Conservation (phyloP, 2,888 invertebrate species). For the Drosophila neutralis region DNA sequence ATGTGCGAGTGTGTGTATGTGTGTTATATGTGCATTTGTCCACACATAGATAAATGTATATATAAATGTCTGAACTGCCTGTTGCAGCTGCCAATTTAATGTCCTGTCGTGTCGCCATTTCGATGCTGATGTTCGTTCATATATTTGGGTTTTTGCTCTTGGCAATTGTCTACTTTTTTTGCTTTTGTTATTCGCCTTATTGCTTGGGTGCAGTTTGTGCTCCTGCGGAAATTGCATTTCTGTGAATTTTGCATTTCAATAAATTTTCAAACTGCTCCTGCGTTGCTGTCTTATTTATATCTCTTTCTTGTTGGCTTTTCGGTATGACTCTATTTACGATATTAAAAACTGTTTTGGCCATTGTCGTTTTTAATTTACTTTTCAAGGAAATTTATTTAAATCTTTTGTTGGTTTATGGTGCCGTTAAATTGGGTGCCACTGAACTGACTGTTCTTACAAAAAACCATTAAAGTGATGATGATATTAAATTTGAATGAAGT, state of each 20-base stretch:
- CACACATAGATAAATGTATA: slow-evolving; percentile 1
- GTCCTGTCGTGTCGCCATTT: slow-evolving; percentile 40
- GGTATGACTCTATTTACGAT: slow-evolving; percentile 57
- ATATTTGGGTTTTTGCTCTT: slow-evolving; percentile 52
- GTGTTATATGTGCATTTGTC: neutral
- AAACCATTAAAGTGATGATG: slow-evolving; percentile 25
- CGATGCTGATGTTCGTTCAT: slow-evolving; percentile 27
- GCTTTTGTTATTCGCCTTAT: slow-evolving; percentile 43
- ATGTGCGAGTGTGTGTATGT: slow-evolving; percentile 5
- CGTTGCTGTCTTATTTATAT: neutral
- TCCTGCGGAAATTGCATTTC: slow-evolving; percentile 78
- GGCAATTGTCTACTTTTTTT: slow-evolving; percentile 60
- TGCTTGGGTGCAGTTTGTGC: slow-evolving; percentile 49
- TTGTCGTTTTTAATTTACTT: slow-evolving; percentile 27
- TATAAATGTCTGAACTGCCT: slow-evolving; percentile 35
- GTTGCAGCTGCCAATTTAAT: slow-evolving; percentile 64
- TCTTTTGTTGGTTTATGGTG: slow-evolving; percentile 49
- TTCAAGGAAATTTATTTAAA: slow-evolving; percentile 52
- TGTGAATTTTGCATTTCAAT: slow-evolving; percentile 76
- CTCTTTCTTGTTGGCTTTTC: slow-evolving; percentile 32
- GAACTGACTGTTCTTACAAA: slow-evolving; percentile 12
- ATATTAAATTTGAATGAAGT: slow-evolving; percentile 30
- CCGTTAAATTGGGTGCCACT: slow-evolving; percentile 47
- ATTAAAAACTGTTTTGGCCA: slow-evolving; percentile 46
- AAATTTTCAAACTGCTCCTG: slow-evolving; percentile 59